phyloP scores from a whole-genome alignment of 92 coral and sea anemone genomes.

The Zoanthus gigantus region DNA sequence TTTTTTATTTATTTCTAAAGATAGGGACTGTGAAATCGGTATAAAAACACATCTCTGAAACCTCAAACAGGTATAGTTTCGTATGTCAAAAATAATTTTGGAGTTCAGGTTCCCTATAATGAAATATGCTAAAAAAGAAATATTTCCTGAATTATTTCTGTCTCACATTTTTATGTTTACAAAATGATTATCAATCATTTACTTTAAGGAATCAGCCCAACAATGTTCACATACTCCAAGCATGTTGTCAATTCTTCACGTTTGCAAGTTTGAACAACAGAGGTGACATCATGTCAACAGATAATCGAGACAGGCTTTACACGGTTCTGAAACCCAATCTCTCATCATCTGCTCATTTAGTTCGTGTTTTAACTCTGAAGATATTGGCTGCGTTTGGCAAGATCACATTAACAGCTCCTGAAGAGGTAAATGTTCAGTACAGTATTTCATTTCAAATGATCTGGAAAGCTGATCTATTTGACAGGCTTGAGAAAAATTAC shows the following conservation, averaged over 20 bases:
- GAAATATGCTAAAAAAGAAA: too few relatives aligned
- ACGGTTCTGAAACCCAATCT: slow-evolving; percentile 68
- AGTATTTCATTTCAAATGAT: not conserved
- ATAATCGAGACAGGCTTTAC: slow-evolving; percentile 63
- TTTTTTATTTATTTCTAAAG: too few relatives aligned
- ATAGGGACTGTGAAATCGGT: too few relatives aligned
- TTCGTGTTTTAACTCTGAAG: slow-evolving; percentile 80
- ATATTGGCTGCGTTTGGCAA: slow-evolving; percentile 80
- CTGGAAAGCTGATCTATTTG: too few relatives aligned
- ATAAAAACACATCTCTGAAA: too few relatives aligned
- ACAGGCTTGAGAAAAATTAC: too few relatives aligned
- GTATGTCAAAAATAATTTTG: too few relatives aligned
- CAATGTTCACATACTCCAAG: slow-evolving; percentile 82
- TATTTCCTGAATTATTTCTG: too few relatives aligned
- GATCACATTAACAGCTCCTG: slow-evolving; percentile 36
- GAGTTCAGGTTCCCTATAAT: too few relatives aligned
- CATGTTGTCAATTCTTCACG: slow-evolving; percentile 62
- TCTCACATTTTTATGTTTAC: too few relatives aligned
- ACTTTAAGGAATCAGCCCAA: slow-evolving; percentile 66
- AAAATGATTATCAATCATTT: not conserved
- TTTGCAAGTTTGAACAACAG: slow-evolving; percentile 53
- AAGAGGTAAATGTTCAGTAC: slow-evolving; percentile 54
- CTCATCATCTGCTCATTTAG: slow-evolving; percentile 80
- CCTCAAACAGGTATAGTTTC: too few relatives aligned
- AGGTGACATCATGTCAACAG: slow-evolving; percentile 53